phyloP scores from a whole-genome alignment of 2,797 vertebrate genomes.

The Argya squamiceps region DNA sequence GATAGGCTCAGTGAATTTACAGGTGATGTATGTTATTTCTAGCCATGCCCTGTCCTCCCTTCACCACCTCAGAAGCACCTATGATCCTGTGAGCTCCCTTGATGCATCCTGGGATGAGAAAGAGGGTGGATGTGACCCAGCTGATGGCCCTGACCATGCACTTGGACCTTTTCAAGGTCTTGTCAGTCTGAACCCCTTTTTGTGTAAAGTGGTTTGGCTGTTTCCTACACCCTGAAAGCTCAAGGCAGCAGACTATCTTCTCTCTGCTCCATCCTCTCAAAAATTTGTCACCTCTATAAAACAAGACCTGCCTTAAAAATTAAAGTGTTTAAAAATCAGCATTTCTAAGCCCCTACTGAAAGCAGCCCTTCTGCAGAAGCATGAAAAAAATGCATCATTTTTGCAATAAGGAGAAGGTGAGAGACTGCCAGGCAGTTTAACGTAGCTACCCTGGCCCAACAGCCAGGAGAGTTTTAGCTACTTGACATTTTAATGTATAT shows the following conservation, averaged over 20 bases:
- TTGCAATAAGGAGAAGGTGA: not conserved
- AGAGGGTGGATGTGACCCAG: not conserved
- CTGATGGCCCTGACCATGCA: not conserved
- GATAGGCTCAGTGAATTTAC: not conserved
- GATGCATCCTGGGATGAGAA: not conserved
- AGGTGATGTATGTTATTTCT: not conserved
- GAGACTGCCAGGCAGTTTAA: not conserved
- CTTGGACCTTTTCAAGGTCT: not conserved
- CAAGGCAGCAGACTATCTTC: not conserved
- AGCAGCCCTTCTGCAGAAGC: not conserved
- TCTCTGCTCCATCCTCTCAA: not conserved
- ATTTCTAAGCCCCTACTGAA: not conserved
- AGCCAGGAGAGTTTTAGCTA: not conserved
- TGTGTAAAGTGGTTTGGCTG: accelerated
- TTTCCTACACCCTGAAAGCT: not conserved
- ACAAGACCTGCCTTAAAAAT: not conserved
- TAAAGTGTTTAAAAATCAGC: not conserved
- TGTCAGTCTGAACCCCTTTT: accelerated
- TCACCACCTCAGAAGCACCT: not conserved
- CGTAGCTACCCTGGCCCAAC: accelerated
- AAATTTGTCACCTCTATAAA: not conserved
- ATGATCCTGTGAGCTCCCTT: not conserved
- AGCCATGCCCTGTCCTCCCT: not conserved
- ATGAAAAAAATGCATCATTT: not conserved
- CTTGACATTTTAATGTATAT: not conserved